Conservation (phyloP, 2,797 vertebrate genomes). For the Acestrorhynchus altus region DNA sequence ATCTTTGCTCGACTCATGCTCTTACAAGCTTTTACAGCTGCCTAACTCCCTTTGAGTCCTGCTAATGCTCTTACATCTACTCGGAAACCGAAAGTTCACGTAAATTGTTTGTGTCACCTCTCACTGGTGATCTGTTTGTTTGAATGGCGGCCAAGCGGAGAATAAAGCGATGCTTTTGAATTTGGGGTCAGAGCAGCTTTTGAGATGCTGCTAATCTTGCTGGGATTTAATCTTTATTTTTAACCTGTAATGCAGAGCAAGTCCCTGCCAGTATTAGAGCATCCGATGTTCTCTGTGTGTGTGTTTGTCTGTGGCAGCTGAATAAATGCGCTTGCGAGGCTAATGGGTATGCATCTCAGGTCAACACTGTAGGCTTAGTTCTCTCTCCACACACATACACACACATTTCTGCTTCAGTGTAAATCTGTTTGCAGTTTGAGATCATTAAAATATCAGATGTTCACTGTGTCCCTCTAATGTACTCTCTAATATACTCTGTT, state of each 20-base stretch:
- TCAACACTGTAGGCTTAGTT: background rate
- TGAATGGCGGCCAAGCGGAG: background rate
- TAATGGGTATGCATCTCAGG: background rate
- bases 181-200: constrained; percentile 18
- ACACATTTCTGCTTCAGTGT: background rate
- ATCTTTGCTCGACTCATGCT: background rate
- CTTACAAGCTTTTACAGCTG: background rate
- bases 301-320: background rate
- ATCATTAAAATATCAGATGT: no score
- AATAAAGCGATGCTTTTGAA: background rate
- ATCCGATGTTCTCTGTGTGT: background rate
- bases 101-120: constrained; percentile 38
- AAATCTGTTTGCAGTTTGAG: no score
- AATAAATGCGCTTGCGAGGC: background rate
- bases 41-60: background rate
- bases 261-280: background rate
- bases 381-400: background rate
- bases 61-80: constrained; percentile 16
- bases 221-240: constrained; percentile 42
- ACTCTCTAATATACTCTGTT: no score
- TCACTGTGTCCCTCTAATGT: background rate
- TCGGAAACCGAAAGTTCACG: constrained; percentile 21
- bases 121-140: constrained; percentile 17
- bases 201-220: constrained; percentile 25
- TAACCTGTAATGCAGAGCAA: constrained; percentile 37